These are phyloP conservation scores for Stichopus chloronotus DNA, from an alignment of 35 echinoderm and acorn worm species.

Conservation along the genomic window DNA sequence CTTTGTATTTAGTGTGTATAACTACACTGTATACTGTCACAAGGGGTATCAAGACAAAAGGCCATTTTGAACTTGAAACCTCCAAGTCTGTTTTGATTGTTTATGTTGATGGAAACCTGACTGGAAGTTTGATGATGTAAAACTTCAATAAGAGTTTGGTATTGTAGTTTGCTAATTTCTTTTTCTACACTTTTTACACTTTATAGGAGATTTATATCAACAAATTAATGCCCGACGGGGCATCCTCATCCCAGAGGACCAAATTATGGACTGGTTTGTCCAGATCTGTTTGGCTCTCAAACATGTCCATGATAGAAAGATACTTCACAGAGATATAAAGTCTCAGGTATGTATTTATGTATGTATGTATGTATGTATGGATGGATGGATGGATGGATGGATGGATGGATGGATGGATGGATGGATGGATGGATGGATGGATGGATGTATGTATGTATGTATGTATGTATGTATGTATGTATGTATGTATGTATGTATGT, in stretches of 20 bases:
- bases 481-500: constrained; percentile 41
- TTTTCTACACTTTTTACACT: too few species aligned
- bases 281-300: constrained; percentile 98
- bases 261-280: constrained; percentile 98
- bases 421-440: too few species aligned
- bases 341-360: constrained; percentile 75
- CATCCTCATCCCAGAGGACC: constrained; percentile 82
- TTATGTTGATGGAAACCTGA: too few species aligned
- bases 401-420: too few species aligned
- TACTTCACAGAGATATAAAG: constrained; percentile 95
- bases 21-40: too few species aligned
- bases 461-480: constrained; percentile 34
- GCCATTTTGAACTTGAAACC: too few species aligned
- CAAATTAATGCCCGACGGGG: constrained; percentile 86
- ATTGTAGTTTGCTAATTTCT: too few species aligned
- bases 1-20: too few species aligned
- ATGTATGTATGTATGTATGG: not conserved
- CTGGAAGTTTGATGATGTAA: too few species aligned
- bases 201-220: constrained; percentile 86
- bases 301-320: constrained; percentile 98
- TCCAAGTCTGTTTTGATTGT: too few species aligned
- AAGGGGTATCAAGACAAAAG: too few species aligned
- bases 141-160: too few species aligned
- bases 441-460: not conserved
- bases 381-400: not conserved